Conservation (phyloP, 2,113 vertebrate species). For the Arizona elegans region DNA sequence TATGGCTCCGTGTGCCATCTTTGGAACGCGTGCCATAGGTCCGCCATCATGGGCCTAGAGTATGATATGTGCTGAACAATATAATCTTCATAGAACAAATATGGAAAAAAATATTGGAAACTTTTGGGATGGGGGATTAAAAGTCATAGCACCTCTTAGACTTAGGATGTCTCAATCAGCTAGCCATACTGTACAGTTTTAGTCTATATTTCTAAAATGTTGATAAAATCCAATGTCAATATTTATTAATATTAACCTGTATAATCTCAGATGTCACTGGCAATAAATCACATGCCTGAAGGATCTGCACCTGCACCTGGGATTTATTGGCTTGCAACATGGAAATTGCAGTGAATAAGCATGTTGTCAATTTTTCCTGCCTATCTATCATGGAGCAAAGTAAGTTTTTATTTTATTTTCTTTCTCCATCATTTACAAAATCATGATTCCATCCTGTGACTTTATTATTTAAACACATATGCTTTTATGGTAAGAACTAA, state of each 20-base stretch:
- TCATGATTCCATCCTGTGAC: neutral
- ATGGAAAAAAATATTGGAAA: neutral
- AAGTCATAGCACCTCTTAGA: neutral
- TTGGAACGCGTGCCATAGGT: no score
- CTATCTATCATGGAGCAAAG: neutral
- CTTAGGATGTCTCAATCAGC: neutral
- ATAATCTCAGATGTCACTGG: neutral
- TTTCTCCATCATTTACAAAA: neutral
- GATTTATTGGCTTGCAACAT: neutral
- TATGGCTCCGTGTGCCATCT: no score
- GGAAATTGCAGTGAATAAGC: neutral
- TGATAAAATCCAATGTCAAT: neutral
- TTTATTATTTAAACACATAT: neutral
- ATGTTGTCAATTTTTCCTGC: neutral
- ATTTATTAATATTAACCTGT: neutral
- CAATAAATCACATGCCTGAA: neutral
- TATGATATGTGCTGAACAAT: neutral
- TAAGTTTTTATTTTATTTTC: neutral
- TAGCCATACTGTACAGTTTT: neutral
- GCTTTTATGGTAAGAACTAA: neutral
- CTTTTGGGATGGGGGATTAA: neutral
- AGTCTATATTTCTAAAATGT: neutral
- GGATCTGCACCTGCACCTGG: neutral
- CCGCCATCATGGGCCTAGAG: no score
- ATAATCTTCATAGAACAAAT: neutral